Base-by-base conservation (phyloP, 2,113 vertebrate species). In the Tragelaphus strepsiceros region DNA sequence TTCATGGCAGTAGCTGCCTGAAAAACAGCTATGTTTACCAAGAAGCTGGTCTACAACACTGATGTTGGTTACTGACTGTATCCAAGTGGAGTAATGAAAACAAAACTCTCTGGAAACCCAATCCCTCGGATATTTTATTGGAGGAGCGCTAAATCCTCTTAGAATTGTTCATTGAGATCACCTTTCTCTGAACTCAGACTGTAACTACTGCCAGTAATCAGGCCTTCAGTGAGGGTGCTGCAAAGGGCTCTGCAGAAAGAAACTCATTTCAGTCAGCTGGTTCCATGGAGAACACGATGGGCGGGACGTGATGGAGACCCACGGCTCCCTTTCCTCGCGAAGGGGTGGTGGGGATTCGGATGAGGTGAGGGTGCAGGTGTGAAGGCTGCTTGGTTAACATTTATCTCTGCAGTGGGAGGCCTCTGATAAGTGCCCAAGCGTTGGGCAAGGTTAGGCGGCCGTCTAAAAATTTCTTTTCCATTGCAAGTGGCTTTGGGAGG, bases 121-220 rank as follows among this genome's bases (percentile, higher is more conserved):
- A 59, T 58, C 83, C 61, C 32, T 24, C 8, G 22, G 61, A 77
- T 77, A 43, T 90, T 95, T 97, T 96, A 84, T 93, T 90, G 80
- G 90, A 95, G 32, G 90, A 93, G 53, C 10, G 56, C 87, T 94
- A 58, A 97, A 96, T 97, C 92, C 90, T 84, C 91, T 88, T 82
- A 96, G 88, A 94, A 86, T 87, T 92, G 82, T 93, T 90, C 91
- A 87, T 43, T 43, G 61, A 94, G 59, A 86, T 96, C 90, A 96
- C 97, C 92, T 97, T 95, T 97, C 54, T 83, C 84, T 97, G 96
- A 98, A 96, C 95, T 86, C 94, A 7, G 58, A 59, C 74, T 35
- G 95, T 58, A 90, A 85, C 81, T n/a, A 13, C 56, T 96, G 95
- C 90, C 62, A 92, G 89, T 77, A 58, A 86, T 35, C 78, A 74